Base-by-base conservation (phyloP, 2,797 vertebrate species). In the Hafferia zeledoni region DNA sequence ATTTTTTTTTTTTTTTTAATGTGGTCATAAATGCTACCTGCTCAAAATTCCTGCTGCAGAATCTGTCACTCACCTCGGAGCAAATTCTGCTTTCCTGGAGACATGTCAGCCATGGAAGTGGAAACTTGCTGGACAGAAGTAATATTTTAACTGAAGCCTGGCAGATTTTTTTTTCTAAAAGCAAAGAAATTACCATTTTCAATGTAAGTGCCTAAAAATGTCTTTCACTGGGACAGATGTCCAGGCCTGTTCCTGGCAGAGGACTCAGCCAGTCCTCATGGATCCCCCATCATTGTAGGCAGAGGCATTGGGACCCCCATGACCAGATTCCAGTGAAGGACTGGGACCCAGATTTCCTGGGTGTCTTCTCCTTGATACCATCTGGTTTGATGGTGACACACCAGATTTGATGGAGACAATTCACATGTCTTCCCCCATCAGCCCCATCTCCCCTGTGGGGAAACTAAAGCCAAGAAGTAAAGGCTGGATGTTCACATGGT, bases 231-330 rank as follows among this genome's bases (percentile, higher is more conserved):
- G 56, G 55, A 28, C 8, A 69, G 57, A 15, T 2, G 3, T 39
- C 50, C 50, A 6, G 57, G 27, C 4, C 57, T 81, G 53, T 20
- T 89, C 37, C 31, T 77, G 64, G n/a, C 33, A 87, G 76, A 44
- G 16, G 16, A 41, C 49, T 76, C 4, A 10, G 14, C 8, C 78
- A 37, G 20, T 64, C 31, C 6, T 1, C 2, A 5, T 39, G 18
- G 69, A 39, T 61, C n/a, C 19, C 19, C 22, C 0, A 0, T 39
- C 2, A 1, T 23, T 55, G 37, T 57, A 2, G 0, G 23, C 43
- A 76, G 43, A 63, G 11, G 11, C 30, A 8, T 10, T 11, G 13
- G 19, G 16, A 31, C 18, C 20, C 5, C 63, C 31, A 1, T 1
- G 0, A 52, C 60, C 65, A 47, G 39, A 79, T 35, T 9, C 16